Base-by-base conservation (phyloP, 2,888 invertebrate species). In the Notodonta ziczac region DNA sequence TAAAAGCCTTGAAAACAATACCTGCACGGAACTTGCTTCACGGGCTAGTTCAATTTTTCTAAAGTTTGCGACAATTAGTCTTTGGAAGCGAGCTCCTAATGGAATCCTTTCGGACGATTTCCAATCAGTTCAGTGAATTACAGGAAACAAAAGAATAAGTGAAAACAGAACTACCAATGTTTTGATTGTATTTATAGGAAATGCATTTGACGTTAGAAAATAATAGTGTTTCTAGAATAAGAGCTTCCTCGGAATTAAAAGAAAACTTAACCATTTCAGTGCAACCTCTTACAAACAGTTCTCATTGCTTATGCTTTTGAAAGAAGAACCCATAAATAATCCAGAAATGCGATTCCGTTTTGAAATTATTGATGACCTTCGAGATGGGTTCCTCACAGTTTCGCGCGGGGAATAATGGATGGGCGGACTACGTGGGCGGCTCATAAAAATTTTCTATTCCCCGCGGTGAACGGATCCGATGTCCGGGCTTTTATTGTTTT, bases 281-380 rank as follows among this genome's bases (percentile, higher is more conserved):
- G 12, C 10, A 42, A 4, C 9, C 4, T 10, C 12, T 10, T 10
- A 42, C 42, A 42, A 42, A 42, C 40, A 40, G 40, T 42, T 42
- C 42, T 12, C 12, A 42, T 42, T 42, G 4, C 46, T 46, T 46
- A 46, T 46, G 46, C n/a, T 46, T n/a, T 46, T 24, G 4, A 46
- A 5, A 46, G 46, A 13, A 46, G n/a, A 46, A 46, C 46, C 13
- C 13, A 46, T 46, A 46, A 46, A 46, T 46, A 46, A 46, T 46
- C 13, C n/a, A n/a, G 46, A 13, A 52, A 52, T 32, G 32, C 16
- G 32, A 52, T 32, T 52, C 52, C 52, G 52, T 24, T 52, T 52
- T 52, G 52, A 52, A 52, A 52, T 52, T 52, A 52, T 52, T 52
- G 52, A 52, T 52, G 52, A 52, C 24, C 52, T 50, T 52, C 32